Percentiles rank a stretch among this genome's conserved stretches.
These are phyloP conservation scores for Tipula vernalis DNA, from an alignment of 2,888 invertebrate genomes.

Conservation along the genomic window DNA sequence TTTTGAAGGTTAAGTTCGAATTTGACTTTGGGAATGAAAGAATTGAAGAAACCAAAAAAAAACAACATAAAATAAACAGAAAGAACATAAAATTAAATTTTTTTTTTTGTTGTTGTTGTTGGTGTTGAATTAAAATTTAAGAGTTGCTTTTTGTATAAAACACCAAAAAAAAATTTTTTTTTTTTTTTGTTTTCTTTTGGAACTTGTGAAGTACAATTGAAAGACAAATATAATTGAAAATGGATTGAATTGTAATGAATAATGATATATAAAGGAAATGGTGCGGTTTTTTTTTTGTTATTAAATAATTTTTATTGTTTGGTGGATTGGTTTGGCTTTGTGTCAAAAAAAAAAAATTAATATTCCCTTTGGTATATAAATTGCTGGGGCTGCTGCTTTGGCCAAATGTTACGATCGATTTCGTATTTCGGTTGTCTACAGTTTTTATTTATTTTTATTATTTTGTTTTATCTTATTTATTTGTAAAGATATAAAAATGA, in stretches of 20 bases:
- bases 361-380: not conserved
- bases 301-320: not conserved
- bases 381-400: not conserved
- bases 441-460: not conserved
- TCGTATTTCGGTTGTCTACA: not conserved
- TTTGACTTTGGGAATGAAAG: conserved; percentile 4
- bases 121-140: not conserved
- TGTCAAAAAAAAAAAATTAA: not conserved
- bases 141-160: not conserved
- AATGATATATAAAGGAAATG: not conserved
- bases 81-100: not conserved
- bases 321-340: not conserved
- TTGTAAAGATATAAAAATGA: too few relatives aligned
- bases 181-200: not conserved
- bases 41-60: not conserved
- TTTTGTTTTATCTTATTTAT: too few relatives aligned
- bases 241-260: not conserved
- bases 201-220: not conserved
- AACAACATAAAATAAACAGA: not conserved
- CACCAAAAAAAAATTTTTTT: not conserved
- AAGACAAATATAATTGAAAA: conserved; percentile 4
- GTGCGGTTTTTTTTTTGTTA: not conserved
- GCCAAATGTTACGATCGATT: not conserved
- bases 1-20: not conserved
- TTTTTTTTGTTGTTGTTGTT: not conserved